Conservation (phyloP, 1,140 invertebrate genomes). For the Zaprionus capensis region DNA sequence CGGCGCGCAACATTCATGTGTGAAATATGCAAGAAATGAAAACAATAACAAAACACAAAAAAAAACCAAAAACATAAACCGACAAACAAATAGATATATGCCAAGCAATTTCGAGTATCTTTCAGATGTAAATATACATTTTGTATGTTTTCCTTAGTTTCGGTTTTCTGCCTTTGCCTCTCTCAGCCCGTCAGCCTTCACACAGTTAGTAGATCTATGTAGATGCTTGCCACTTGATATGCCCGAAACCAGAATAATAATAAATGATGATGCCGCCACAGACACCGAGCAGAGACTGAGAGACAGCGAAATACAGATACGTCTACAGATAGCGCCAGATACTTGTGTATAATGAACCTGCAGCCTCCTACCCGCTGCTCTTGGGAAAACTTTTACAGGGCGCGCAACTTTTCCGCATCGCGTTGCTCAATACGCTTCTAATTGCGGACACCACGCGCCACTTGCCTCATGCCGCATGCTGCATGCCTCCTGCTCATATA, state of each 20-base stretch:
- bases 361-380: neutral
- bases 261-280: constrained; percentile 60
- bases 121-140: constrained; percentile 59
- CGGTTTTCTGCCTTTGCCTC: neutral
- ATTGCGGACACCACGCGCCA: constrained; percentile 64
- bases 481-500: constrained; percentile 52
- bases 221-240: constrained; percentile 79
- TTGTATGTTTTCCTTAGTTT: constrained; percentile 16
- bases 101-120: constrained; percentile 58
- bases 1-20: constrained; percentile 46
- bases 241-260: constrained; percentile 72
- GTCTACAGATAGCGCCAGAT: constrained; percentile 15
- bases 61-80: constrained; percentile 17
- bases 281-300: neutral
- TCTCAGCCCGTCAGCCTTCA: constrained; percentile 56
- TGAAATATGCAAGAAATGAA: constrained; percentile 75
- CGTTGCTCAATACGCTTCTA: constrained; percentile 76
- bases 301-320: constrained; percentile 6
- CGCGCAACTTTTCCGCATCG: constrained; percentile 56
- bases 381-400: constrained; percentile 60
- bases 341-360: constrained; percentile 56
- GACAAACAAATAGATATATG: constrained; percentile 34
- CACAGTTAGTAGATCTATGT: constrained; percentile 47
- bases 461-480: constrained; percentile 47
- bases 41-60: constrained; percentile 33